phyloP scores from a whole-genome alignment of 2,797 vertebrate genomes.

The Sarcoramphus papa region DNA sequence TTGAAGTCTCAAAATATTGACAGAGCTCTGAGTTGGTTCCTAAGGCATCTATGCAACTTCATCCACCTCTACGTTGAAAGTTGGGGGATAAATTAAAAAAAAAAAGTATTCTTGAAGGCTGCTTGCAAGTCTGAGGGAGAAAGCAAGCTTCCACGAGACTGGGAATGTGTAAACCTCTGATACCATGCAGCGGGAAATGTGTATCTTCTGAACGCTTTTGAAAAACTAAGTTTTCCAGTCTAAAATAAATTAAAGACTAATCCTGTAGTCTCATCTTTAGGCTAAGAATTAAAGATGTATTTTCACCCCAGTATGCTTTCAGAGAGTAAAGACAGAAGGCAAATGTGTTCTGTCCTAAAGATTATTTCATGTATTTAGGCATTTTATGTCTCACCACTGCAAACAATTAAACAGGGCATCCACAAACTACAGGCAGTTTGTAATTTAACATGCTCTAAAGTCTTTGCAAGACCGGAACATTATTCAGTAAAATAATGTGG shows the following conservation, averaged over 20 bases:
- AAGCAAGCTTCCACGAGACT: not conserved
- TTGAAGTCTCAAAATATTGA: not conserved
- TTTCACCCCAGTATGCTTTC: not conserved
- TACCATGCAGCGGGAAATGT: accelerated
- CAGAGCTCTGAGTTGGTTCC: not conserved
- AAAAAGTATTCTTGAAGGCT: not conserved
- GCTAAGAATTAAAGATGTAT: not conserved
- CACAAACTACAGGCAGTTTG: not conserved
- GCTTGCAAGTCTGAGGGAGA: not conserved
- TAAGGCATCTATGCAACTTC: not conserved
- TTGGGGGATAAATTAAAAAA: not conserved
- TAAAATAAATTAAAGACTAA: not conserved
- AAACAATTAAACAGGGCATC: not conserved
- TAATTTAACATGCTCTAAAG: not conserved
- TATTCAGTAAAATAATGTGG: not conserved
- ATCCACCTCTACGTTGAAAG: not conserved
- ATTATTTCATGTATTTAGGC: not conserved
- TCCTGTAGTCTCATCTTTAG: not conserved
- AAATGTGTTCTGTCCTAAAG: not conserved
- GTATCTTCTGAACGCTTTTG: not conserved
- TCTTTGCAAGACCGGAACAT: not conserved
- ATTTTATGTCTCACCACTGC: not conserved
- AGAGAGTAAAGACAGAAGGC: not conserved
- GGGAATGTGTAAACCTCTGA: not conserved
- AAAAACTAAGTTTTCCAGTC: not conserved